Percentiles rank a stretch among this genome's conserved stretches.
These are phyloP conservation scores for Pogonomyrmex californicus DNA, from an alignment of 1,140 invertebrate genomes.

Conservation along the genomic window DNA sequence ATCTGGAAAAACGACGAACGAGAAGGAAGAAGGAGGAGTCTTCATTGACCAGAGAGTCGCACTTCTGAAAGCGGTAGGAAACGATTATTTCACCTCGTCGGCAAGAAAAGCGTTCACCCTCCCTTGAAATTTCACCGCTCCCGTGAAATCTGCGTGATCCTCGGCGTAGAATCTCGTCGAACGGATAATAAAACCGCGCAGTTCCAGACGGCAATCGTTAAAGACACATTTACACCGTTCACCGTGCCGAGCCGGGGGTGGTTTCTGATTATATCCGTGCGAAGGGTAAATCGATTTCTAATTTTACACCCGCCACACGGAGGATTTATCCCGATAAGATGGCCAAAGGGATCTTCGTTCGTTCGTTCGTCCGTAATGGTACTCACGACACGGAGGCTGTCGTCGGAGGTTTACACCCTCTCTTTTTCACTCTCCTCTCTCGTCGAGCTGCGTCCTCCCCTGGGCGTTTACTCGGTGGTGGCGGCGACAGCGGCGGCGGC, in stretches of 20 bases:
- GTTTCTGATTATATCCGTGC: conserved; percentile 17
- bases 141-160: conserved; percentile 9
- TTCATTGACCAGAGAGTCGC: background rate
- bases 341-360: conserved; percentile 9
- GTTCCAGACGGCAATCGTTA: background rate
- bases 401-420: background rate
- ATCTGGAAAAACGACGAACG: background rate
- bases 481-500: background rate
- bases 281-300: conserved; percentile 20
- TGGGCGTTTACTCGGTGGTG: conserved; percentile 27
- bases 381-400: conserved; percentile 43
- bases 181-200: background rate
- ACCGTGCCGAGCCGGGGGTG: background rate
- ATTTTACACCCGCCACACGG: conserved; percentile 20
- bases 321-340: background rate
- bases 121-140: background rate
- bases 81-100: background rate
- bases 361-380: conserved; percentile 38
- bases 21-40: background rate
- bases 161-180: background rate
- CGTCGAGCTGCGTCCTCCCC: conserved; percentile 44
- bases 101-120: conserved; percentile 27
- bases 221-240: conserved; percentile 1
- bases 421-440: conserved; percentile 17
- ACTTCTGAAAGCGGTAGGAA: background rate